Conservation (phyloP, 1,140 invertebrate species). For the Drosophila serrata region DNA sequence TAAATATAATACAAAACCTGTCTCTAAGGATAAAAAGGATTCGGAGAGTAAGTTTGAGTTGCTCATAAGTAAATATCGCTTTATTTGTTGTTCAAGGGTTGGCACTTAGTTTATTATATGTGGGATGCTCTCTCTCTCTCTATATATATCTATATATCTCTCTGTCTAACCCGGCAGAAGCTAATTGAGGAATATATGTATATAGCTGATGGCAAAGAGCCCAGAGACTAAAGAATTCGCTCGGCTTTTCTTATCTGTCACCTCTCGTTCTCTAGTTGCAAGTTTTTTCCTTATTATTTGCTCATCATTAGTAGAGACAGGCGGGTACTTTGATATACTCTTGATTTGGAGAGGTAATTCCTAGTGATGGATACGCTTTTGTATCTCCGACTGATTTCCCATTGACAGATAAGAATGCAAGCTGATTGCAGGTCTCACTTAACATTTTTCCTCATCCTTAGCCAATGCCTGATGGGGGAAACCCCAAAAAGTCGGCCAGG, state of each 20-base stretch:
- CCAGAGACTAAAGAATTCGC: conserved; percentile 36
- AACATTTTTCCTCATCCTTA: conserved; percentile 10
- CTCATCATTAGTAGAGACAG: conserved; percentile 66
- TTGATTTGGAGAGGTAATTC: conserved; percentile 15
- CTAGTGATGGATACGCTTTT: conserved; percentile 20
- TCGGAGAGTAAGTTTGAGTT: conserved; percentile 27
- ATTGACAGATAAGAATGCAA: conserved; percentile 37
- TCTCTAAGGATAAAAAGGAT: conserved; percentile 45
- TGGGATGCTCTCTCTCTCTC: neutral
- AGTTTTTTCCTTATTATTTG: conserved; percentile 53
- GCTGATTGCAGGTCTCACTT: conserved; percentile 33
- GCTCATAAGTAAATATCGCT: conserved; percentile 47
- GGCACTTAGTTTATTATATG: conserved; percentile 31
- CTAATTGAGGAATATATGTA: conserved; percentile 63
- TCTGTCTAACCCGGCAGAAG: conserved; percentile 23
- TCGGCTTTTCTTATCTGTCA: conserved; percentile 13
- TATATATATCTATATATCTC: neutral
- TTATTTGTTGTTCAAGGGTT: conserved; percentile 48
- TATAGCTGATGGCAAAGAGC: conserved; percentile 21
- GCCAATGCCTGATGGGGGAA: conserved; percentile 24
- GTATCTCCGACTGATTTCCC: conserved; percentile 17
- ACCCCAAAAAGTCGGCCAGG: conserved; percentile 41
- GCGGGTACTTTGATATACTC: conserved; percentile 2
- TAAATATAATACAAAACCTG: conserved; percentile 55
- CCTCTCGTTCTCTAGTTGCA: conserved; percentile 16